Conservation (phyloP, 2,797 vertebrate genomes). For the Nyctibius grandis region DNA sequence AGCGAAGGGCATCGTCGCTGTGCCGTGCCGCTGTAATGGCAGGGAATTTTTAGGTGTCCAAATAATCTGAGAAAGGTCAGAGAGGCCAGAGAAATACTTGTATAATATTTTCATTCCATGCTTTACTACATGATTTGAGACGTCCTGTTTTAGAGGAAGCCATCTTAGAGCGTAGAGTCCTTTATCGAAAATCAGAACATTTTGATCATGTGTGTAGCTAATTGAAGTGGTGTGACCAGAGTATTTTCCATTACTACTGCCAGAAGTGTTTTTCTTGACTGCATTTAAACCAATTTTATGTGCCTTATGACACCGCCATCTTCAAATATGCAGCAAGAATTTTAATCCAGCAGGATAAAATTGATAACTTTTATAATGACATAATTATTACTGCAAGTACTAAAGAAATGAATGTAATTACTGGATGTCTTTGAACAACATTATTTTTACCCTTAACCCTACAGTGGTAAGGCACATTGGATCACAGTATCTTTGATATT, state of each 20-base stretch:
- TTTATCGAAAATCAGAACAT: neutral
- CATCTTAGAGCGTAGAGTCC: accelerated
- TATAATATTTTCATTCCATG: neutral
- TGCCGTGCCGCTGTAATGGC: accelerated
- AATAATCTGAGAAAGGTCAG: neutral
- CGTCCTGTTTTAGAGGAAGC: neutral
- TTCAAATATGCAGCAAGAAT: neutral
- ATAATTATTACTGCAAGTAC: neutral
- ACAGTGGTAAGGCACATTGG: neutral
- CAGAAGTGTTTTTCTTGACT: neutral
- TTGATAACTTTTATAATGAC: neutral
- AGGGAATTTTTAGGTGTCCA: neutral
- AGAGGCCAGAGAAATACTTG: neutral
- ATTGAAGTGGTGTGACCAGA: neutral
- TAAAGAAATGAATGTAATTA: neutral
- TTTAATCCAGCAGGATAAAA: neutral
- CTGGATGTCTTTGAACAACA: neutral
- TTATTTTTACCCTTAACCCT: conserved; percentile 17
- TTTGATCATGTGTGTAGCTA: neutral
- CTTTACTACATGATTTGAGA: neutral
- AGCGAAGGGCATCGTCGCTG: accelerated
- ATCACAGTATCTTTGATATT: neutral
- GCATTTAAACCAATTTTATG: neutral
- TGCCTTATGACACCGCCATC: neutral
- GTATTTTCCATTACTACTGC: neutral